Evolutionary conservation across 1,140 invertebrate species (phyloP).

Genomic region (Pemphigus obesinymphae): DNA sequence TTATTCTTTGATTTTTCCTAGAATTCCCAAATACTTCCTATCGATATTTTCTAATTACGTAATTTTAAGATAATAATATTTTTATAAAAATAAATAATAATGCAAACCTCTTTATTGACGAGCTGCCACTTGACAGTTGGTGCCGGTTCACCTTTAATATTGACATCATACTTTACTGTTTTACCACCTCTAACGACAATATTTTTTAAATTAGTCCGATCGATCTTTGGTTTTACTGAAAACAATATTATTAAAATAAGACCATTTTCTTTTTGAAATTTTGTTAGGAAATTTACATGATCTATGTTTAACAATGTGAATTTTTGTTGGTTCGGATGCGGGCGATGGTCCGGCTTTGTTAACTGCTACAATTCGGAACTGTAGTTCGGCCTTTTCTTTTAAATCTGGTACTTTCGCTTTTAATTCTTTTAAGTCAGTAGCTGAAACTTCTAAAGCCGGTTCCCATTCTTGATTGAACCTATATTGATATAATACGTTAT

Average conservation of each 20-base stretch:
- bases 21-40: too few species aligned
- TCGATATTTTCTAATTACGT: too few species aligned
- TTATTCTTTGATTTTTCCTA: too few species aligned
- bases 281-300: constrained; percentile 63
- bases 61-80: too few species aligned
- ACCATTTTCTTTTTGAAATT: too few species aligned
- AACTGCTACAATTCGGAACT: constrained; percentile 90
- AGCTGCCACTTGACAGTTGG: constrained; percentile 87
- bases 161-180: constrained; percentile 85
- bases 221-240: constrained; percentile 92
- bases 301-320: constrained; percentile 85
- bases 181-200: constrained; percentile 87
- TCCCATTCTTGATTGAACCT: constrained; percentile 71
- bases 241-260: constrained; percentile 30
- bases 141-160: constrained; percentile 89
- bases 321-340: constrained; percentile 89
- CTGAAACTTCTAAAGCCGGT: constrained; percentile 69
- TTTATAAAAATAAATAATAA: not conserved
- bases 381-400: constrained; percentile 86
- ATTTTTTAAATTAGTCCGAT: constrained; percentile 87
- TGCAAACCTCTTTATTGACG: constrained; percentile 54
- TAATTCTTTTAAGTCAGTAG: constrained; percentile 57
- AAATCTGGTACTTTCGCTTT: constrained; percentile 79
- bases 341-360: constrained; percentile 93
- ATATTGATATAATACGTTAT: not conserved